These are phyloP conservation scores for Lytechinus variegatus DNA, from an alignment of 35 echinoderm and acorn worm species.

Conservation along the genomic window DNA sequence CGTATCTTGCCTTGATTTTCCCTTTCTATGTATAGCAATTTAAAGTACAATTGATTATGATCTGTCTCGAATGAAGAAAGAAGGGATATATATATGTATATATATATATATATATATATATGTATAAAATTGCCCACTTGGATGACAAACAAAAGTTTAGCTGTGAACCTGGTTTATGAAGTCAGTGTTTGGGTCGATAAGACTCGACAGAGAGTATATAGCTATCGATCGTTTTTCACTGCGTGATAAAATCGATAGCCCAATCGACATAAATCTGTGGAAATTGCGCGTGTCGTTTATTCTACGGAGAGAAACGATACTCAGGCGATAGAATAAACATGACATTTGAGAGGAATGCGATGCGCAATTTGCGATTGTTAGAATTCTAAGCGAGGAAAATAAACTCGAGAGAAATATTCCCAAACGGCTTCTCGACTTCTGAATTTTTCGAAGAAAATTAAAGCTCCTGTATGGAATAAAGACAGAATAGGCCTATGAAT, in stretches of 20 bases:
- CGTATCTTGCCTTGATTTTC: no score
- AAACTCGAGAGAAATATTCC: neutral
- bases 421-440: neutral
- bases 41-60: neutral
- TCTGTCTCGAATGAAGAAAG: neutral
- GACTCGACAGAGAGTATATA: conserved; percentile 20
- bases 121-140: neutral
- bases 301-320: neutral
- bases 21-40: no score
- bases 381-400: neutral
- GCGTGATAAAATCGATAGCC: conserved; percentile 39
- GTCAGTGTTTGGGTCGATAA: neutral
- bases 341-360: neutral
- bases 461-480: neutral
- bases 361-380: neutral
- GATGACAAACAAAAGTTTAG: neutral
- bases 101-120: no score
- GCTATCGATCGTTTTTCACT: conserved; percentile 27
- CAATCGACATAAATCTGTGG: conserved; percentile 26
- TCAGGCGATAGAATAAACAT: conserved; percentile 4
- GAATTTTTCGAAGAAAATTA: neutral
- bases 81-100: no score
- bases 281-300: conserved; percentile 47
- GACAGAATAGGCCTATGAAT: neutral
- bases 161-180: neutral